Base-by-base conservation (phyloP, 2,797 vertebrate genomes). In the Bovichtus diacanthus region DNA sequence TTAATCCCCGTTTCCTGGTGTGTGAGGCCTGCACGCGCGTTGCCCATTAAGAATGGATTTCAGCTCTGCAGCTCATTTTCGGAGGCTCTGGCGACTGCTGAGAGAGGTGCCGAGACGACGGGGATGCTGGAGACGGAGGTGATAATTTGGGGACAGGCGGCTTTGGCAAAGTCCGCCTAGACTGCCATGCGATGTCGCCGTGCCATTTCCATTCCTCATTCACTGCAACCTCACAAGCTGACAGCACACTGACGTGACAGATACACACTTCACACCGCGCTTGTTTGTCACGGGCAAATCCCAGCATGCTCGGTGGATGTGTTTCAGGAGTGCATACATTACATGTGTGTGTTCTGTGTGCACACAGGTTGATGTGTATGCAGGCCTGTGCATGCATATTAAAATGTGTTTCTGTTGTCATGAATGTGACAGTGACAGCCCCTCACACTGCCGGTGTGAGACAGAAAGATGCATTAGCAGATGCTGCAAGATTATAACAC, bases 131-230 rank as follows among this genome's bases (percentile, higher is more conserved):
- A 85, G 69, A 84, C 31, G 56, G 70, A 83, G 90, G 83, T 75
- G 90, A 89, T 90, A 89, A 91, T 91, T 88, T 78, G 80, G 76
- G 83, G 81, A 83, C 61, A 58, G 73, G 78, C 71, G 6, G 39
- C 34, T 74, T 74, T 80, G 80, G 71, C 81, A 65, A 38, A 87
- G 66, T 78, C 76, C 2, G 61, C 82, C 78, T 85, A 79, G 74
- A 80, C 78, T 9, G 43, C 53, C 4, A 60, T 19, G 83, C 23
- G 49, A 91, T 92, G 89, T 90, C 87, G 36, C 34, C 18, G 47
- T n/a, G 84, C 83, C 90, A 86, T 90, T 79, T 81, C 76, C 5
- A 62, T 70, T 68, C 78, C 61, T 81, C 80, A 65, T 83, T 87
- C 78, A 62, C 78, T 46, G 64, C 81, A 82, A 81, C 82, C 88